Evolutionary conservation across 2,888 invertebrate species (phyloP), one percentile per base, ranked within the genome.

Genomic region (Harpalus rubripes): DNA sequence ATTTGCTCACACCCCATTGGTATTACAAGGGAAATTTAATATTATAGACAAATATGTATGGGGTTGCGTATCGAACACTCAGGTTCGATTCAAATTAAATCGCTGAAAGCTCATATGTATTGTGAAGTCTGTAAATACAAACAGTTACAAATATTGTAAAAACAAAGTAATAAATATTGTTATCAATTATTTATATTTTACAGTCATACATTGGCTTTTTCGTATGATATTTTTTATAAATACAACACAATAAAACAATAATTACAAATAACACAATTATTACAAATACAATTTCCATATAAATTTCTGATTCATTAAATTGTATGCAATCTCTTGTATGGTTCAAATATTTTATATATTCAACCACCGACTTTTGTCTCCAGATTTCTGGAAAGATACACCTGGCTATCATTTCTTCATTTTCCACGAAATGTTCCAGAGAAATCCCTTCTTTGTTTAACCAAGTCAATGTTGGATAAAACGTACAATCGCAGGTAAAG

Each of bases 401-500:
- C 2, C 8, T 8, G 0, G 65, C 81, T 18, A 68, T n/a, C 18
- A 68, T 52, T 18, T 79, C 58, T 12, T 58, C 41, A 22, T 6
- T 63, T 3, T 41, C 7, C 26, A 61, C 41, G 7, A 15, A 4
- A 10, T 41, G 16, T 7, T 79, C 32, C 5, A 68, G 52, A 44
- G 22, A 12, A 1, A 61, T 12, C 8, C 61, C 41, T 15, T 80
- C 59, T 3, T 80, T 59, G 7, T 81, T 16, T 4, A 81, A 26
- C 44, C 56, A 81, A 0, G 0, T 15, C 15, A 68, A 65, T 2
- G 65, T n/a, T 56, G 65, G 18, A 52, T 52, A 68, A 0, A 81
- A 68, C 1, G 22, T 26, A 68, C 94, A 94, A 85, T 93, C 93
- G 87, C 94, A 94, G 32, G 91, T 90, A 86, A 94, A 93, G 0